Conservation (phyloP, 2,888 invertebrate genomes). For the Pecten maximus region DNA sequence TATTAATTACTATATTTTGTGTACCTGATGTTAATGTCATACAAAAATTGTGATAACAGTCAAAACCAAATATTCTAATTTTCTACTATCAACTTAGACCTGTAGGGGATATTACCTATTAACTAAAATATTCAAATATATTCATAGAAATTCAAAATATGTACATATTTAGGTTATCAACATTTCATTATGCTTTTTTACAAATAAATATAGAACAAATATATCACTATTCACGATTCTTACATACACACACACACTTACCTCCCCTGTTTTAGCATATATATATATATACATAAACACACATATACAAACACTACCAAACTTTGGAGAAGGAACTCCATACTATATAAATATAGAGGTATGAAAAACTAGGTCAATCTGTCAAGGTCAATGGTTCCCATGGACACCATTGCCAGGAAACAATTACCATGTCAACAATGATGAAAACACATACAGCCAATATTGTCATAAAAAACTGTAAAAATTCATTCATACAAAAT, state of each 20-base stretch:
- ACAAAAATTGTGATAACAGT: neutral
- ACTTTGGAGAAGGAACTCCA: neutral
- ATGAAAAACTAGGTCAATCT: slow-evolving; percentile 29
- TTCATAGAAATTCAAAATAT: slow-evolving; percentile 7
- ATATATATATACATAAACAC: neutral
- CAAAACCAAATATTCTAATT: neutral
- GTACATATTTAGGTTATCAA: neutral
- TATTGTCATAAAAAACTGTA: slow-evolving; percentile 30
- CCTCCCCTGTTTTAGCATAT: too few relatives aligned
- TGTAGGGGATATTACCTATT: neutral
- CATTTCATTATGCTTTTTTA: slow-evolving; percentile 17
- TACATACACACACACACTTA: neutral
- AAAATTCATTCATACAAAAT: slow-evolving; percentile 18
- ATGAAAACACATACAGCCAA: neutral
- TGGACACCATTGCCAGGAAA: neutral
- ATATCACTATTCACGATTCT: neutral
- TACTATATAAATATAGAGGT: slow-evolving; percentile 29
- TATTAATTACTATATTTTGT: neutral
- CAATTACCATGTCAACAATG: slow-evolving; percentile 14
- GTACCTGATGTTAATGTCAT: neutral
- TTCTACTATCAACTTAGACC: neutral
- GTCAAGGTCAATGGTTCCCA: slow-evolving; percentile 24
- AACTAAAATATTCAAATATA: slow-evolving; percentile 23
- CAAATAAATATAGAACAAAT: slow-evolving; percentile 24
- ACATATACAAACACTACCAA: neutral